Base-by-base conservation (phyloP, 2,797 vertebrate genomes). In the Gambusia yucatana region DNA sequence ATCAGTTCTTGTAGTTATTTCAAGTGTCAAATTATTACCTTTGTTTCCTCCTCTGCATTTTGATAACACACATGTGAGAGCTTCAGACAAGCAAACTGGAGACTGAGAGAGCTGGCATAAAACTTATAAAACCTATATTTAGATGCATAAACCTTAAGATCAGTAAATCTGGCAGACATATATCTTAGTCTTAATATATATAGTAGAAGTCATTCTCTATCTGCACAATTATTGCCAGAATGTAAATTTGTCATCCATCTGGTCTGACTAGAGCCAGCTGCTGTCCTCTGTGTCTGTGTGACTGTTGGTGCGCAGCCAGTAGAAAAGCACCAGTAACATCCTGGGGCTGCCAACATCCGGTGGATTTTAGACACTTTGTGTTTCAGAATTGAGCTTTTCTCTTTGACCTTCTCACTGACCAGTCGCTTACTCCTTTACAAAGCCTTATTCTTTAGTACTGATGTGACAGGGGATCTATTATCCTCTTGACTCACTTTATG, bases 401-500 rank as follows among this genome's bases (percentile, higher is more conserved):
- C 88, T 88, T 91, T 84, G 89, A 79, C 83, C 77, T 88, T 88
- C 82, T 78, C 77, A 84, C 78, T 89, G 83, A 78, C 83, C 73
- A 33, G 69, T 73, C 86, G 0, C n/a, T 89, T 77, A 55, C 72
- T 85, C 87, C 73, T 63, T 84, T 77, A 87, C 76, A 77, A 84
- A 78, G 76, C 69, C 80, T 91, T 83, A 79, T 61, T 79, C 77
- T 79, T 76, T 82, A 86, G 90, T 86, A 89, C 81, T 84, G 86
- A 87, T 86, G 86, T 91, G 86, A 92, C 89, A 90, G 88, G 88
- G 89, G 77, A 93, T 91, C 86, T 90, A 86, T 88, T 78, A 87
- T 84, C n/a, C 65, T 4, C 71, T 78, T 89, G 87, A 84, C 88
- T 84, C 69, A 14, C 76, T 90, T 74, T 75, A 71, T 73, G 1